These are phyloP conservation scores for Monodelphis domestica DNA, from an alignment of 2,797 vertebrate genomes.

Conservation along the genomic window DNA sequence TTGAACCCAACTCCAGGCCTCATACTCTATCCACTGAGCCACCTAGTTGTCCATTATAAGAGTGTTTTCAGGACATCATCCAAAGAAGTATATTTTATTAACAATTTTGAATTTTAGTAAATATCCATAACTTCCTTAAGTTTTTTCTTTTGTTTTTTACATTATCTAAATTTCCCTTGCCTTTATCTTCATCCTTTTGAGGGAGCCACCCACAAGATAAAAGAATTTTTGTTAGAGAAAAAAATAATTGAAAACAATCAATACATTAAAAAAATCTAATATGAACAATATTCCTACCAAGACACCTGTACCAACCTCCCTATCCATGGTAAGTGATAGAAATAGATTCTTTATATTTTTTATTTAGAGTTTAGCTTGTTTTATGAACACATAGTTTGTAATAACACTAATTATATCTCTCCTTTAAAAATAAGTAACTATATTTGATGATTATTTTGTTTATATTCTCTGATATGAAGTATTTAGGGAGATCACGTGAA, in stretches of 20 bases:
- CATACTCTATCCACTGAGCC: no score
- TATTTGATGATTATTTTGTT: neutral
- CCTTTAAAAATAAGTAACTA: neutral
- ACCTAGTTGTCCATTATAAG: no score
- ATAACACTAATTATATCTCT: neutral
- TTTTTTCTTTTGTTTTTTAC: neutral
- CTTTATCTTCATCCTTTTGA: neutral
- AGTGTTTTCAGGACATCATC: neutral
- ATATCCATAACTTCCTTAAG: neutral
- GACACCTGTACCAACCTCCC: neutral
- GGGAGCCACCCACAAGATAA: neutral
- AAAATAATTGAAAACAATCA: neutral
- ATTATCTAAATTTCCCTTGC: neutral
- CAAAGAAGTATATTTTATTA: neutral
- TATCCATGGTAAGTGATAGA: neutral
- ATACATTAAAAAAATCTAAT: neutral
- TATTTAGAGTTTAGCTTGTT: neutral
- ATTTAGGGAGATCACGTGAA: neutral
- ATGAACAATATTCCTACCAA: neutral
- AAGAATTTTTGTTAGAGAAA: neutral
- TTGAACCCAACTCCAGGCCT: no score
- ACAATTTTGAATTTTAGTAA: neutral
- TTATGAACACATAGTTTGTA: neutral
- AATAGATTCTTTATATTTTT: neutral
- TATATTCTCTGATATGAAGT: neutral